Conservation (phyloP, 2,797 vertebrate genomes). For the Cichlasoma orientale region DNA sequence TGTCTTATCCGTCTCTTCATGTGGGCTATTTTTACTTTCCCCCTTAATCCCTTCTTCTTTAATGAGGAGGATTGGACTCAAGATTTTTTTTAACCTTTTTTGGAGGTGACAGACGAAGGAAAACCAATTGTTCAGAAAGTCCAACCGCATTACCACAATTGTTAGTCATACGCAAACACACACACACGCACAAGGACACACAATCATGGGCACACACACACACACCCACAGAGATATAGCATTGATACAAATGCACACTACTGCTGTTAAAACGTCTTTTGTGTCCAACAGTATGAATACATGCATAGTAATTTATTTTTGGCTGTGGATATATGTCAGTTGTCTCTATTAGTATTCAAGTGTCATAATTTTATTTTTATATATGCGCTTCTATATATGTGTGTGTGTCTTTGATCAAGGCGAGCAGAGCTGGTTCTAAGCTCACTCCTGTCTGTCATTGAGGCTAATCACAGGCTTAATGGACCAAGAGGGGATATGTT, state of each 20-base stretch:
- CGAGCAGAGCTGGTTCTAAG: slow-evolving; percentile 37
- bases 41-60: slow-evolving; percentile 42
- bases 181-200: not conserved
- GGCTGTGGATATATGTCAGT: not conserved
- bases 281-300: not conserved
- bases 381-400: not conserved
- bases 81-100: slow-evolving; percentile 7
- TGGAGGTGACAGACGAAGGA: slow-evolving; percentile 31
- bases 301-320: not conserved
- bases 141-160: slow-evolving; percentile 22
- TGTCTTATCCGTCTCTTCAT: slow-evolving; percentile 37
- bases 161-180: slow-evolving; percentile 15
- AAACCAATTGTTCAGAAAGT: slow-evolving; percentile 42
- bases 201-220: not conserved
- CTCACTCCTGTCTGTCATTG: slow-evolving; percentile 37
- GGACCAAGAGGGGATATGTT: slow-evolving; percentile 35
- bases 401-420: slow-evolving; percentile 34
- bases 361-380: not conserved
- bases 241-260: not conserved
- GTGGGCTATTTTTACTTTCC: slow-evolving; percentile 56
- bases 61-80: slow-evolving; percentile 20
- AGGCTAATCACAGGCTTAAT: slow-evolving; percentile 48
- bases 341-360: not conserved
- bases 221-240: not conserved
- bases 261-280: not conserved